These are phyloP conservation scores for Sander lucioperca DNA, from an alignment of 2,113 vertebrate species.

Conservation along the genomic window DNA sequence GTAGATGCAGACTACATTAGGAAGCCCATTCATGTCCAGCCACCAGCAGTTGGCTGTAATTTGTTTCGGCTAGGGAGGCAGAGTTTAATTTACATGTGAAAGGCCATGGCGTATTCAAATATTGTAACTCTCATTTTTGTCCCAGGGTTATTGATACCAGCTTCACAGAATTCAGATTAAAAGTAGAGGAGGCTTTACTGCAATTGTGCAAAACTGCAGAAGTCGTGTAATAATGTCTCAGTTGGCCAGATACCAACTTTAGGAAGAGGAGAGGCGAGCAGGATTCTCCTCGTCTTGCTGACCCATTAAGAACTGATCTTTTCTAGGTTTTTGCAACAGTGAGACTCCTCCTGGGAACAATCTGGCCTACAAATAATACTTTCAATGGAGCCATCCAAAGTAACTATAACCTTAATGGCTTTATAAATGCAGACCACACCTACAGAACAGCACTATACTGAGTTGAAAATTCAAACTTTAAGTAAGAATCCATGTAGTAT, in stretches of 20 bases:
- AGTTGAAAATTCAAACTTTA: background rate
- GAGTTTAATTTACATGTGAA: conserved; percentile 83
- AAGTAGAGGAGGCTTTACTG: conserved; percentile 36
- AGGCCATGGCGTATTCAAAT: conserved; percentile 73
- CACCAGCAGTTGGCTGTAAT: conserved; percentile 83
- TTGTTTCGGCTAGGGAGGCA: conserved; percentile 80
- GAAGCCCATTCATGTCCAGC: conserved; percentile 79
- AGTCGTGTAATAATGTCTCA: conserved; percentile 63
- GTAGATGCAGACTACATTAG: conserved; percentile 82
- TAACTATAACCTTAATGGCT: conserved; percentile 39
- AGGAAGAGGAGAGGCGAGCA: conserved; percentile 37
- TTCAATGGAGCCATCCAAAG: conserved; percentile 33
- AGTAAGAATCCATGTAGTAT: background rate
- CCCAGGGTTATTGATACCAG: conserved; percentile 72
- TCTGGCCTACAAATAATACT: conserved; percentile 53
- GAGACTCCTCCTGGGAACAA: conserved; percentile 54
- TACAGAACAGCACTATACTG: background rate
- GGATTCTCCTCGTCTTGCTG: conserved; percentile 56
- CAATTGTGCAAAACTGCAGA: conserved; percentile 54
- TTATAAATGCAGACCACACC: conserved; percentile 29
- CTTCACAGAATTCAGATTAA: conserved; percentile 65
- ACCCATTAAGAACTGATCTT: conserved; percentile 55
- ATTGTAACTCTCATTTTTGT: conserved; percentile 76
- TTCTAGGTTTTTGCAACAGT: conserved; percentile 50
- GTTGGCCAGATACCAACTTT: conserved; percentile 63